phyloP scores from a whole-genome alignment of 2,888 invertebrate species.

The Chloromyia formosa region DNA sequence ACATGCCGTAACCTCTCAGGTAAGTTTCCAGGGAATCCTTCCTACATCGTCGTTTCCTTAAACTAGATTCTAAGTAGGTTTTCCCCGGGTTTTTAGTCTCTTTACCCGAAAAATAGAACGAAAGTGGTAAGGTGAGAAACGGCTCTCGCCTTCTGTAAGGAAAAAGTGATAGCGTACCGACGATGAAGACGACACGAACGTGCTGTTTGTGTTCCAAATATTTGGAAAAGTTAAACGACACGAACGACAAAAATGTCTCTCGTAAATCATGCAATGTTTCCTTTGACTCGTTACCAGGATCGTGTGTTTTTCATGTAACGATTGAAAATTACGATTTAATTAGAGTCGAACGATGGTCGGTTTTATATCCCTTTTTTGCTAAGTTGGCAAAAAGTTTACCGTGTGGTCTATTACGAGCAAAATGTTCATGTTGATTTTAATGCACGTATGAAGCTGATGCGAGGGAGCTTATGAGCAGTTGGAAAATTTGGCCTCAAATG shows the following conservation, averaged over 20 bases:
- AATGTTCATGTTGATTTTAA: too few species aligned
- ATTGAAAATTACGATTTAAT: slow-evolving; percentile 41
- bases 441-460: too few species aligned
- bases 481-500: too few species aligned
- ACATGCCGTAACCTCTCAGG: slow-evolving; percentile 26
- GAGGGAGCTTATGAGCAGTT: too few species aligned
- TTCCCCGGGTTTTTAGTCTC: not conserved
- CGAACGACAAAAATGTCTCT: slow-evolving; percentile 26
- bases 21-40: slow-evolving; percentile 18
- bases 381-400: too few species aligned
- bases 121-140: not conserved
- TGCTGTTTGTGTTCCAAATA: slow-evolving; percentile 39
- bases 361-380: not conserved
- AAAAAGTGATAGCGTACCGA: slow-evolving; percentile 15
- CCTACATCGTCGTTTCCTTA: not conserved
- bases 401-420: too few species aligned
- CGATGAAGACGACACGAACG: slow-evolving; percentile 26
- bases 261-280: slow-evolving; percentile 28
- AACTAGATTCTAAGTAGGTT: not conserved
- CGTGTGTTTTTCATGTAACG: slow-evolving; percentile 2
- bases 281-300: slow-evolving; percentile 3
- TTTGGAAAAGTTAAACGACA: slow-evolving; percentile 39
- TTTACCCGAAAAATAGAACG: not conserved
- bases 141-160: not conserved
- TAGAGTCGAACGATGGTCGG: not conserved